Base-by-base conservation (phyloP, 1,140 invertebrate species). In the Rhyzopertha dominica region DNA sequence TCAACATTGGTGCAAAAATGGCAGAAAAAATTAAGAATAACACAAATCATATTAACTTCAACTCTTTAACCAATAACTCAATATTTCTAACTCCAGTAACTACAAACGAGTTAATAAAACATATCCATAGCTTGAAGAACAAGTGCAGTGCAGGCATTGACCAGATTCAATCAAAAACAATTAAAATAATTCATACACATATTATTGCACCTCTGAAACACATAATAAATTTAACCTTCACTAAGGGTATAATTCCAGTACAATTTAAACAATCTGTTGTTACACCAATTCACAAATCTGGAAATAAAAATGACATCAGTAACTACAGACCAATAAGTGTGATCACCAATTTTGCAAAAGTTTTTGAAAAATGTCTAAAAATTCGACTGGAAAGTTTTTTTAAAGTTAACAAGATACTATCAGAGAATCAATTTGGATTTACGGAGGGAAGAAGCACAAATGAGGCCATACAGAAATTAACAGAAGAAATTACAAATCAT, bases 331-430 rank as follows among this genome's bases (percentile, higher is more conserved):
- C 10, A 30, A 10, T 30, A 10, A 30, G 29, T 16, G 12, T 30
- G 3, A 30, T 30, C 12, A 30, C 12, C 17, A 4, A 30, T 30
- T 30, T 30, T 4, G 29, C 29, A 32, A 14, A 32, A 14, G 20
- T 32, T 10, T n/a, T 32, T 14, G 31, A 32, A 32, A 32, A 32
- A 32, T 32, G 31, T 32, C 8, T 32, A 32, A 32, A 32, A 14
- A 32, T 18, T 32, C 17, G 31, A 32, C 20, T 32, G 13, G 17
- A n/a, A 19, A 32, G 8, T 32, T 32, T 32, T 32, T 32, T 14
- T 14, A 14, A 32, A 32, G 4, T 18, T 4, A 32, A 32, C 3
- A 14, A 13, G 7, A 5, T 14, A 13, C 13, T n/a, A 18, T 32
- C 31, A 13, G n/a, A n/a, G n/a, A 32, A 32, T 32, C 31, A 30